Percentiles rank a stretch among this genome's conserved stretches.
Conservation (phyloP, 2,797 vertebrate species). For the Danio kyathit region DNA sequence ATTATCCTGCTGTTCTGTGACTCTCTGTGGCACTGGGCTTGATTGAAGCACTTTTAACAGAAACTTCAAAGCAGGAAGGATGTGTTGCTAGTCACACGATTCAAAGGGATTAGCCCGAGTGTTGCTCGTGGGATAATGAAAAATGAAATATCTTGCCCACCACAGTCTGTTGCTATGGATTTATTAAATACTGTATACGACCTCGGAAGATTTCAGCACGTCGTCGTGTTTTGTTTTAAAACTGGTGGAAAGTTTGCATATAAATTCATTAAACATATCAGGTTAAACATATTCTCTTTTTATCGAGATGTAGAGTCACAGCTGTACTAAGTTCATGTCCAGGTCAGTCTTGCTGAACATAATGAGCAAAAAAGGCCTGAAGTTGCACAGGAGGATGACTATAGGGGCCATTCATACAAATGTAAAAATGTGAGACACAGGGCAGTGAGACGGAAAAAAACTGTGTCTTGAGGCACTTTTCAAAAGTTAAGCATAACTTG, state of each 20-base stretch:
- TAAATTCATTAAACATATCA: conserved; percentile 9
- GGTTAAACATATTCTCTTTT: not conserved
- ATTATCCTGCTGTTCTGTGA: conserved; percentile 31
- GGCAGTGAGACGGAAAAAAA: not conserved
- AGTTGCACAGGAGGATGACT: not conserved
- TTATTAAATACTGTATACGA: conserved; percentile 21
- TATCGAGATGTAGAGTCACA: conserved; percentile 18
- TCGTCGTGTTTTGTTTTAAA: not conserved
- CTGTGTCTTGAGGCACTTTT: not conserved
- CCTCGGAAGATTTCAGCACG: not conserved
- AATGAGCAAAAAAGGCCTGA: conserved; percentile 7
- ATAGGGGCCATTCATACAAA: not conserved
- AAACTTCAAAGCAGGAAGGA: conserved; percentile 33
- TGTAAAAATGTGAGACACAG: not conserved
- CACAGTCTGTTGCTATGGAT: conserved; percentile 17
- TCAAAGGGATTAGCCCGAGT: conserved; percentile 25
- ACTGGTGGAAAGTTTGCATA: conserved; percentile 2
- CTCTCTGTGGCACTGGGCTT: conserved; percentile 19
- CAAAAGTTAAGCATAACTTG: not conserved
- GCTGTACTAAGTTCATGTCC: conserved; percentile 29
- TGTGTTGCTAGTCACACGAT: conserved; percentile 12
- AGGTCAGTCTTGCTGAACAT: conserved; percentile 23
- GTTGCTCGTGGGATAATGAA: conserved; percentile 6
- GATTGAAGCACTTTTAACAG: conserved; percentile 22
- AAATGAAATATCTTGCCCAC: conserved; percentile 11